Evolutionary conservation across 2,888 invertebrate species (phyloP).

Genomic region (Nephrotoma appendiculata): DNA sequence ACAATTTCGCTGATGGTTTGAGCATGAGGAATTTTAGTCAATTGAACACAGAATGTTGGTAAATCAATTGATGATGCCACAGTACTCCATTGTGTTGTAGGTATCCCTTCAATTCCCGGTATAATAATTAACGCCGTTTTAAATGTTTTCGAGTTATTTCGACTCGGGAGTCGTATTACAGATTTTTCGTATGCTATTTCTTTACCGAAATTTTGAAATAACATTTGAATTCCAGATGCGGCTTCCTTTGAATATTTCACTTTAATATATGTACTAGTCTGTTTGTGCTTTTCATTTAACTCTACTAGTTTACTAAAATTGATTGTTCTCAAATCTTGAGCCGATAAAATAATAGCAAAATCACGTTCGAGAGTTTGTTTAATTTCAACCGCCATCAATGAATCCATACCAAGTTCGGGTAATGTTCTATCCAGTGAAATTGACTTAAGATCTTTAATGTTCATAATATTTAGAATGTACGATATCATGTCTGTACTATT

Average conservation of each 20-base stretch:
- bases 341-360: slow-evolving; percentile 71
- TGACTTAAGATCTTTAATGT: slow-evolving; percentile 51
- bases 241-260: slow-evolving; percentile 19
- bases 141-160: slow-evolving; percentile 14
- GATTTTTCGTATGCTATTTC: slow-evolving; percentile 39
- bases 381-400: slow-evolving; percentile 93
- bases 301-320: slow-evolving; percentile 44
- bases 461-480: slow-evolving; percentile 53
- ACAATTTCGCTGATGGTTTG: not conserved
- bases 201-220: slow-evolving; percentile 46
- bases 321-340: slow-evolving; percentile 69
- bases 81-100: slow-evolving; percentile 30
- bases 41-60: slow-evolving; percentile 22
- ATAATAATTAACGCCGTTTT: slow-evolving; percentile 35
- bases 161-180: slow-evolving; percentile 37
- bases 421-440: slow-evolving; percentile 56
- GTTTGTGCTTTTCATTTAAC: slow-evolving; percentile 20
- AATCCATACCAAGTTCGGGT: slow-evolving; percentile 72
- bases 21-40: slow-evolving; percentile 19
- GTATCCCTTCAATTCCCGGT: slow-evolving; percentile 57
- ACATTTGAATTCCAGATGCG: slow-evolving; percentile 37
- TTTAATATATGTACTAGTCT: slow-evolving; percentile 11
- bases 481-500: slow-evolving; percentile 53
- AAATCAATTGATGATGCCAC: slow-evolving; percentile 21
- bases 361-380: slow-evolving; percentile 68